Percentiles rank a stretch among this genome's conserved stretches.
These are phyloP conservation scores for Zalophus californianus DNA, from an alignment of 2,797 vertebrate genomes.

Conservation along the genomic window DNA sequence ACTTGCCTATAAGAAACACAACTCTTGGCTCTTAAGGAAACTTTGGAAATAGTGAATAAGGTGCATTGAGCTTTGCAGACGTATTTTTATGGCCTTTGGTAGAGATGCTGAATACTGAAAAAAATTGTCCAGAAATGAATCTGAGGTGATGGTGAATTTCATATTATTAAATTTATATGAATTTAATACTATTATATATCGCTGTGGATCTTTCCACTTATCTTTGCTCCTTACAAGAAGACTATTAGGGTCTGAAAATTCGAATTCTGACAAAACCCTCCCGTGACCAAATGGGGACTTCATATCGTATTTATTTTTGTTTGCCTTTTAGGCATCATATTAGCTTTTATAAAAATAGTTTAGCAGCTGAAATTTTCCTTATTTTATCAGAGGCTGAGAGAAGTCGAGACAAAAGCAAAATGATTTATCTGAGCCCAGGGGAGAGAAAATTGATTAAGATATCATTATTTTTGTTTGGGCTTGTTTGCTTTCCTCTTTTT, in stretches of 20 bases:
- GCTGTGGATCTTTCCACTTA: neutral
- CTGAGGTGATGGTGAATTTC: slow-evolving; percentile 82
- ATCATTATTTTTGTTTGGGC: slow-evolving; percentile 79
- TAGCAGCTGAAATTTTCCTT: slow-evolving; percentile 72
- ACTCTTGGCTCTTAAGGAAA: slow-evolving; percentile 34
- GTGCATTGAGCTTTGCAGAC: slow-evolving; percentile 76
- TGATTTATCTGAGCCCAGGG: slow-evolving; percentile 84
- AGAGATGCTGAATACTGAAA: slow-evolving; percentile 77
- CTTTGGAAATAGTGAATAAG: slow-evolving; percentile 69
- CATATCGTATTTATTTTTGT: slow-evolving; percentile 57
- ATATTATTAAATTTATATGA: neutral
- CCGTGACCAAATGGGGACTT: slow-evolving; percentile 46
- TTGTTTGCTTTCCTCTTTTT: slow-evolving; percentile 81
- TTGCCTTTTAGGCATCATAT: slow-evolving; percentile 75
- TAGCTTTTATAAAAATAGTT: slow-evolving; percentile 55
- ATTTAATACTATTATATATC: slow-evolving; percentile 54
- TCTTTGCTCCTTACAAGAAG: slow-evolving; percentile 48
- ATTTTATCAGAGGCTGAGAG: slow-evolving; percentile 79
- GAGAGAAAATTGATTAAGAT: slow-evolving; percentile 75
- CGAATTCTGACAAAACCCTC: slow-evolving; percentile 64
- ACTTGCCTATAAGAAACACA: slow-evolving; percentile 78
- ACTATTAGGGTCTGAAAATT: slow-evolving; percentile 33
- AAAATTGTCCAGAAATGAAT: slow-evolving; percentile 76
- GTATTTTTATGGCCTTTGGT: slow-evolving; percentile 72
- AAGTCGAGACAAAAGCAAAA: slow-evolving; percentile 77